These are phyloP conservation scores for Diaprepes abbreviatus DNA, from an alignment of 2,888 invertebrate species.

Conservation along the genomic window DNA sequence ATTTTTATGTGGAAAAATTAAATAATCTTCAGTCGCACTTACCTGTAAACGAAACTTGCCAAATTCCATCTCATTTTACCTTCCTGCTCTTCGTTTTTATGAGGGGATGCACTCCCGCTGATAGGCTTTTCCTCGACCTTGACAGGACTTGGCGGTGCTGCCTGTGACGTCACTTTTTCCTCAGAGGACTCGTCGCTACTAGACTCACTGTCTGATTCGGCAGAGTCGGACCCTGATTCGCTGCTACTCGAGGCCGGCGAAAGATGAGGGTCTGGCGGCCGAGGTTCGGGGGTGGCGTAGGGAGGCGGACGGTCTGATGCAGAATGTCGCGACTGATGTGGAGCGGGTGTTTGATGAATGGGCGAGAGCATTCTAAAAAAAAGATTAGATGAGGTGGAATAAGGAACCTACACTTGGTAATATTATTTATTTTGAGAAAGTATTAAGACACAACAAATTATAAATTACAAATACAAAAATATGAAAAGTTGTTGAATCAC, in stretches of 20 bases:
- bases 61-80: slow-evolving; percentile 58
- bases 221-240: slow-evolving; percentile 75
- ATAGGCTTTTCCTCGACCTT: slow-evolving; percentile 32
- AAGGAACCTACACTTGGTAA: no score
- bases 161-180: slow-evolving; percentile 58
- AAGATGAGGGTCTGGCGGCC: slow-evolving; percentile 18
- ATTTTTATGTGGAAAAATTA: no score
- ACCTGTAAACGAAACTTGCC: slow-evolving; percentile 66
- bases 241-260: slow-evolving; percentile 65
- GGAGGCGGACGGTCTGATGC: slow-evolving; percentile 27
- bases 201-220: slow-evolving; percentile 72
- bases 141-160: slow-evolving; percentile 1
- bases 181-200: slow-evolving; percentile 72
- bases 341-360: slow-evolving; percentile 61
- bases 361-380: slow-evolving; percentile 69
- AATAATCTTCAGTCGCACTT: background rate
- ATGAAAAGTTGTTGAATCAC: no score
- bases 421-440: no score
- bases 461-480: no score
- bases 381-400: no score
- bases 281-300: slow-evolving; percentile 25
- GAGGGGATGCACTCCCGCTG: slow-evolving; percentile 62
- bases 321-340: slow-evolving; percentile 38
- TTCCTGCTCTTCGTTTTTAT: slow-evolving; percentile 66
- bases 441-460: no score